Evolutionary conservation across 2,113 vertebrate species (phyloP).

Genomic region (Nibea coibor): DNA sequence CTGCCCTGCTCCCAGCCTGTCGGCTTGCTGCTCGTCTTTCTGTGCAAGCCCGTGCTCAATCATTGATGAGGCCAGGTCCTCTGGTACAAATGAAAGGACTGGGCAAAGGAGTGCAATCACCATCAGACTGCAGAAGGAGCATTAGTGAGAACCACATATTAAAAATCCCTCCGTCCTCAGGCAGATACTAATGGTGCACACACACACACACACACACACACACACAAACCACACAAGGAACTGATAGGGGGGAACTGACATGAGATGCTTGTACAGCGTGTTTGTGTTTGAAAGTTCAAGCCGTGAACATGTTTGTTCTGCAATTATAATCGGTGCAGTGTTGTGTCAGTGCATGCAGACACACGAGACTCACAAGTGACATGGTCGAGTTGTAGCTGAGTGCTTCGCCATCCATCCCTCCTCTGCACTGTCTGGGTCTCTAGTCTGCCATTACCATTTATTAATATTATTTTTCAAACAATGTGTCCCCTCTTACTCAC

Average conservation of each 20-base stretch:
- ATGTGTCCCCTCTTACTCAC: slow-evolving; percentile 8
- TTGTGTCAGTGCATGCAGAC: neutral
- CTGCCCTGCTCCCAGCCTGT: slow-evolving; percentile 36
- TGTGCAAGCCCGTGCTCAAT: slow-evolving; percentile 63
- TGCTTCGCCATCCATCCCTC: slow-evolving; percentile 9
- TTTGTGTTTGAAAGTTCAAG: slow-evolving; percentile 28
- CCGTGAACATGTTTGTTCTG: slow-evolving; percentile 22
- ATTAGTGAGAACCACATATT: slow-evolving; percentile 52
- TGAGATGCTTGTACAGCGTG: slow-evolving; percentile 10
- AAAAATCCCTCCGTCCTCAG: slow-evolving; percentile 39
- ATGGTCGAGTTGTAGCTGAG: neutral
- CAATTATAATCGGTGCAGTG: neutral
- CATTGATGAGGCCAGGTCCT: slow-evolving; percentile 73
- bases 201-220: slow-evolving; percentile 19
- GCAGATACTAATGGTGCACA: slow-evolving; percentile 23
- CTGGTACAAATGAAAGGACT: slow-evolving; percentile 62
- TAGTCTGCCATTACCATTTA: slow-evolving; percentile 17
- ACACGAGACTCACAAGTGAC: slow-evolving; percentile 9
- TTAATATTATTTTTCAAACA: slow-evolving; percentile 20
- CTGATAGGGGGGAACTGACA: slow-evolving; percentile 17
- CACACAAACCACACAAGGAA: slow-evolving; percentile 5
- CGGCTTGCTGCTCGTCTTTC: slow-evolving; percentile 49
- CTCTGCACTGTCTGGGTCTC: slow-evolving; percentile 24
- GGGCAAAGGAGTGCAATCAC: slow-evolving; percentile 60
- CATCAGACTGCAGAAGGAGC: slow-evolving; percentile 49